phyloP scores from a whole-genome alignment of 1,140 invertebrate species.

The Plodia interpunctella region DNA sequence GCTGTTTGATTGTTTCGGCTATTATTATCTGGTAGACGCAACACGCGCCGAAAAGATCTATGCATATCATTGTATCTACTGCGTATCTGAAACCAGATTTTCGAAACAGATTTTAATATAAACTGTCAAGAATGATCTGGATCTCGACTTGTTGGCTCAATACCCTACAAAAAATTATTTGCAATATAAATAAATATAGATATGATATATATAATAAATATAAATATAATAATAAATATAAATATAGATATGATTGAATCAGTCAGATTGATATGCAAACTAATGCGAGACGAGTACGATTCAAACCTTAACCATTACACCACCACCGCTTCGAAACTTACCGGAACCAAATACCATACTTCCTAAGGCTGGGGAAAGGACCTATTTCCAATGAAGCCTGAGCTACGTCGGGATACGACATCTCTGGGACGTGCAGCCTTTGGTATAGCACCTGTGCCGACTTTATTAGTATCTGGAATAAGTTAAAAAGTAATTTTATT shows the following conservation, averaged over 20 bases:
- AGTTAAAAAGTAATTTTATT: no score
- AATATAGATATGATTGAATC: no score
- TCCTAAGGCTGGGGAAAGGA: conserved; percentile 21
- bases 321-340: conserved; percentile 8
- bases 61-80: conserved; percentile 46
- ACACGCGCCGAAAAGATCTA: conserved; percentile 55
- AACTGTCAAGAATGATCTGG: no score
- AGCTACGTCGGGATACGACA: conserved; percentile 28
- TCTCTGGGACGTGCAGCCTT: conserved; percentile 21
- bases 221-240: no score
- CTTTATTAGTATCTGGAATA: conserved; percentile 25
- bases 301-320: no score
- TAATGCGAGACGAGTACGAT: no score
- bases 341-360: conserved; percentile 30
- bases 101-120: background rate
- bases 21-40: conserved; percentile 60
- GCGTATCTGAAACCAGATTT: conserved; percentile 32
- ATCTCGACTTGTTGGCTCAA: no score
- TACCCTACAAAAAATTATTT: no score
- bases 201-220: no score
- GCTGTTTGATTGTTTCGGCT: conserved; percentile 47
- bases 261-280: no score
- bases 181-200: no score
- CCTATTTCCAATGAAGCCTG: conserved; percentile 23
- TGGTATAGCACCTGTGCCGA: conserved; percentile 25